phyloP scores from a whole-genome alignment of 2,113 vertebrate species.

The Mobula hypostoma region DNA sequence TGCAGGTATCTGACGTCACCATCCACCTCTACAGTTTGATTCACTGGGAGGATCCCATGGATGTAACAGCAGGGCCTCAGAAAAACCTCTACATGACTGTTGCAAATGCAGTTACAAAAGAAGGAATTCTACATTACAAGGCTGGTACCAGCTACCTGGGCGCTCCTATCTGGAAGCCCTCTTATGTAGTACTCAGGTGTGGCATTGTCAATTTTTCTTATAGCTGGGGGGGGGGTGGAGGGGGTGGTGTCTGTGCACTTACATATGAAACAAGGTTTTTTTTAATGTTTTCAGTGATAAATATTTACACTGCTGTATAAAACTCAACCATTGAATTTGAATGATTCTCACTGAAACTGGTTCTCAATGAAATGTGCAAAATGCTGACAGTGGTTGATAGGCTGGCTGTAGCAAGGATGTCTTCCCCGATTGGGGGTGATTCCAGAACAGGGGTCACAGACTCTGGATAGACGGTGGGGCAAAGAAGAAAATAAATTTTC shows the following conservation, averaged over 20 bases:
- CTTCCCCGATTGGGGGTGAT: no score
- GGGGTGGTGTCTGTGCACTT: neutral
- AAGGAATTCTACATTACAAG: constrained; percentile 78
- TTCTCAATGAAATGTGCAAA: no score
- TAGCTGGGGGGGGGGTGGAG: neutral
- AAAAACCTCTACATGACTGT: constrained; percentile 45
- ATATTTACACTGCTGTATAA: neutral
- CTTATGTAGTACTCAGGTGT: constrained; percentile 90
- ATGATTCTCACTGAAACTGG: no score
- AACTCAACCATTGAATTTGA: no score
- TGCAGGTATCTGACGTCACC: constrained; percentile 66
- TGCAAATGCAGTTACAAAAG: constrained; percentile 60
- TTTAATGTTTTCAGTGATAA: neutral
- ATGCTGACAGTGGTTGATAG: no score
- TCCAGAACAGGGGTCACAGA: no score
- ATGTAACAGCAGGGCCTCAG: constrained; percentile 56
- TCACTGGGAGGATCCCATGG: constrained; percentile 94
- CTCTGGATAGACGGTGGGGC: no score
- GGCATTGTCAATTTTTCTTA: neutral
- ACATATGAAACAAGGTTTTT: neutral
- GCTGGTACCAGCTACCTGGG: constrained; percentile 83
- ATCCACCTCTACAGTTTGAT: constrained; percentile 82
- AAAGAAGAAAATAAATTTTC: no score
- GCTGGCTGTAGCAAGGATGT: no score
- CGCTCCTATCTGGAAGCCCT: constrained; percentile 87